Conservation (phyloP, 2,888 invertebrate species). For the Trimorus sp. region DNA sequence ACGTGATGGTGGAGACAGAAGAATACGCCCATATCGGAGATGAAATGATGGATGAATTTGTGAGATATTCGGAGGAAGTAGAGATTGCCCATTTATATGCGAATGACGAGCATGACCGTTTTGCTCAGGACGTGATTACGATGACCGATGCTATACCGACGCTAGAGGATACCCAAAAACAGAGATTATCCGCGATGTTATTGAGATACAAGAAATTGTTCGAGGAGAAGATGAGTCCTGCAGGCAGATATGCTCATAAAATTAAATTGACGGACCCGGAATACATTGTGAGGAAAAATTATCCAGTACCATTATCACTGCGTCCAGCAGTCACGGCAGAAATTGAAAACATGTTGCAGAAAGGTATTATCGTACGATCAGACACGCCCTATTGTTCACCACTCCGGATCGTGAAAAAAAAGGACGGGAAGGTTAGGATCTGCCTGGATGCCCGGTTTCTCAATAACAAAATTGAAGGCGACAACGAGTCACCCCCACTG, state of each 20-base stretch:
- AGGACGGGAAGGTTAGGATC: slow-evolving; percentile 71
- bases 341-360: slow-evolving; percentile 69
- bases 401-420: slow-evolving; percentile 71
- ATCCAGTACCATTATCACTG: slow-evolving; percentile 72
- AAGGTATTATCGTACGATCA: slow-evolving; percentile 61
- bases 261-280: slow-evolving; percentile 66
- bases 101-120: too few species aligned
- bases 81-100: too few species aligned
- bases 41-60: too few species aligned
- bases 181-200: too few species aligned
- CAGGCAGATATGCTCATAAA: background rate
- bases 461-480: slow-evolving; percentile 70
- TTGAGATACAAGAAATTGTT: too few species aligned
- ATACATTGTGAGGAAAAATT: slow-evolving; percentile 68
- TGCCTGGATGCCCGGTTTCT: slow-evolving; percentile 73
- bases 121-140: too few species aligned
- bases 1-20: too few species aligned
- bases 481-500: slow-evolving; percentile 68
- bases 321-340: slow-evolving; percentile 68
- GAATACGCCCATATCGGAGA: too few species aligned
- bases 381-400: slow-evolving; percentile 72
- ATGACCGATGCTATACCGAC: too few species aligned
- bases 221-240: too few species aligned
- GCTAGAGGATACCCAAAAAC: too few species aligned
- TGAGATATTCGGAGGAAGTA: too few species aligned